Evolutionary conservation across 2,888 invertebrate species (phyloP).

Genomic region (Desoria tigrina): DNA sequence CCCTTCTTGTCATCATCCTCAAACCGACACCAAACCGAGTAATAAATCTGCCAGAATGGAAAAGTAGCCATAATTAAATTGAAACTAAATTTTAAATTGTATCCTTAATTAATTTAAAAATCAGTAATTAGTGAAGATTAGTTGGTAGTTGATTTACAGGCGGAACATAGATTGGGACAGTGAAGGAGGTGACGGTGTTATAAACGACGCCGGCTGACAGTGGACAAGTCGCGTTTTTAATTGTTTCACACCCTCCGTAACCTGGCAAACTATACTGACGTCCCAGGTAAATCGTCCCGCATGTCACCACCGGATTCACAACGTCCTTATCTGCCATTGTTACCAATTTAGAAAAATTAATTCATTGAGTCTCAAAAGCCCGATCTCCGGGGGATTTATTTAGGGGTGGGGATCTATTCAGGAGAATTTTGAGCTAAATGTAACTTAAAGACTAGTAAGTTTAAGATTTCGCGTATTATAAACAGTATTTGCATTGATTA

Average conservation of each 20-base stretch:
- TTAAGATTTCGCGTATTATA: too few species aligned
- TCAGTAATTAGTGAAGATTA: too few species aligned
- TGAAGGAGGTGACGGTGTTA: slow-evolving; percentile 19
- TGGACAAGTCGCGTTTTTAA: slow-evolving; percentile 22
- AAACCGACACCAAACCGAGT: background rate
- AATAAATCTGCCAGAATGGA: background rate
- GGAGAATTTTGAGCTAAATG: too few species aligned
- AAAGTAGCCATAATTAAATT: background rate
- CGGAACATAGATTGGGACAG: slow-evolving; percentile 8
- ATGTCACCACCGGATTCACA: slow-evolving; percentile 16
- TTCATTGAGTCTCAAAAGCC: background rate
- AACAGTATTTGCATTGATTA: too few species aligned
- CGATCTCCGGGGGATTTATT: too few species aligned
- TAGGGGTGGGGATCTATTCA: too few species aligned
- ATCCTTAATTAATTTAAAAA: too few species aligned
- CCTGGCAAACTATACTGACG: slow-evolving; percentile 13
- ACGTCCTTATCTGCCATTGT: slow-evolving; percentile 14
- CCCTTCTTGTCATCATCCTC: background rate
- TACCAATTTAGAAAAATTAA: background rate
- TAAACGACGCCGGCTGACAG: slow-evolving; percentile 9
- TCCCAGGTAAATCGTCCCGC: slow-evolving; percentile 23
- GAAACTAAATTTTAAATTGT: background rate
- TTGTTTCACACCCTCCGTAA: slow-evolving; percentile 20
- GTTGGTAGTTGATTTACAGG: slow-evolving; percentile 24
- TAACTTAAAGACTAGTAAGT: too few species aligned